A percentile compares a stretch with the other conserved stretches of the same genome.
Conservation (phyloP, 2,888 invertebrate genomes). For the Hetaerina titia region DNA sequence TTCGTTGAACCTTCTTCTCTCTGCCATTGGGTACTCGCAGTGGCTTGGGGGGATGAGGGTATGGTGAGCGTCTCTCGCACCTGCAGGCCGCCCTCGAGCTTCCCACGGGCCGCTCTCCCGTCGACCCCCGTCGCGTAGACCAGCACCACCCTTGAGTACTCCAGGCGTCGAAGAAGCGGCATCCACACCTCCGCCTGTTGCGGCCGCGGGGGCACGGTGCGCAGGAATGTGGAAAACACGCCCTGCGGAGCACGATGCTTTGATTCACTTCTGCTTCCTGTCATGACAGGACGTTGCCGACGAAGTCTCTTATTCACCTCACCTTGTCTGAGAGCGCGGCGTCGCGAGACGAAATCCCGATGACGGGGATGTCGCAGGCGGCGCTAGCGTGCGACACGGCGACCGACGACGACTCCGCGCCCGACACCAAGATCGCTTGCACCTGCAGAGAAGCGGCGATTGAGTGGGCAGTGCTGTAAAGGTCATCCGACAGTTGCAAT, state of each 20-base stretch:
- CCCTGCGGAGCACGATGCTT: constrained; percentile 81
- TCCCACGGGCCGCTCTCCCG: constrained; percentile 93
- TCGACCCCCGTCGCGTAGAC: constrained; percentile 98
- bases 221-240: constrained; percentile 96
- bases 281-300: neutral
- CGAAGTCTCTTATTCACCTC: neutral
- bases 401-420: constrained; percentile 92
- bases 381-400: constrained; percentile 98
- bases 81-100: constrained; percentile 94
- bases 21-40: constrained; percentile 79
- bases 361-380: constrained; percentile 98
- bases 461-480: too few relatives aligned
- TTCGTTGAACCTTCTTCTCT: too few relatives aligned
- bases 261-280: neutral
- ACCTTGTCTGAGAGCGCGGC: constrained; percentile 98
- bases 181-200: constrained; percentile 99
- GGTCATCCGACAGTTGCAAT: too few relatives aligned
- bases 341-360: constrained; percentile 97
- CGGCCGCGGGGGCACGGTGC: constrained; percentile 98
- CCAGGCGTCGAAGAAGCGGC: constrained; percentile 93
- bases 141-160: constrained; percentile 91
- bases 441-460: constrained; percentile 79
- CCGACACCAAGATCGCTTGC: constrained; percentile 91
- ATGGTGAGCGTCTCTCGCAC: neutral
- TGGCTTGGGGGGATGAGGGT: constrained; percentile 87